phyloP scores from a whole-genome alignment of 2,888 invertebrate genomes.

The Scaptomyza reducta region DNA sequence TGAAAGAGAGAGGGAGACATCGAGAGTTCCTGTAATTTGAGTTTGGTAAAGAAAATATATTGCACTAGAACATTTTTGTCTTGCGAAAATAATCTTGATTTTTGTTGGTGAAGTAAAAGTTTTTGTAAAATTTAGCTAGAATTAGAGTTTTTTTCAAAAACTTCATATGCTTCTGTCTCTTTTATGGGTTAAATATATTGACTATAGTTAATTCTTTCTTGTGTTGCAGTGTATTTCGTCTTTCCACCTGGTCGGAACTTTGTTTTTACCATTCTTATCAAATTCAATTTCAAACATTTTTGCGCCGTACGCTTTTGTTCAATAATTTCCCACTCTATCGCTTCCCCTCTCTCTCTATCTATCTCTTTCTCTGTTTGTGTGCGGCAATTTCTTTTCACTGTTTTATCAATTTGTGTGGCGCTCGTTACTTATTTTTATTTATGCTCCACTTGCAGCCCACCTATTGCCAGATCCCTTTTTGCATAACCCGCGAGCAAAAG shows the following conservation, averaged over 20 bases:
- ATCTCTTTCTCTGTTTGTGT: slow-evolving; percentile 30
- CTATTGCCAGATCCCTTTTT: slow-evolving; percentile 38
- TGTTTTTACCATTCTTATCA: slow-evolving; percentile 60
- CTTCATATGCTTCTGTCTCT: no score
- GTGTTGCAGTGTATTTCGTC: slow-evolving; percentile 31
- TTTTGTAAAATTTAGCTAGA: no score
- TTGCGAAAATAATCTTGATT: no score
- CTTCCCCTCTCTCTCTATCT: slow-evolving; percentile 4
- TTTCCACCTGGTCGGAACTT: slow-evolving; percentile 9
- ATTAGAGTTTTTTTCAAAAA: no score
- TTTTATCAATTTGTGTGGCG: slow-evolving; percentile 76
- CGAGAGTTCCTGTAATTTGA: no score
- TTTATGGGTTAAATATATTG: no score
- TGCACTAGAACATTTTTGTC: no score
- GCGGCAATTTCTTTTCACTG: slow-evolving; percentile 73
- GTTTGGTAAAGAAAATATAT: no score
- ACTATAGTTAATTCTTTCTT: no score
- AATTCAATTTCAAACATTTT: slow-evolving; percentile 68
- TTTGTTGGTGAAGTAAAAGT: no score
- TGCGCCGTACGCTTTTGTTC: slow-evolving; percentile 71
- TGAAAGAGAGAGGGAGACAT: no score
- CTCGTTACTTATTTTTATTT: slow-evolving; percentile 77
- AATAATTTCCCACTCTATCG: slow-evolving; percentile 64
- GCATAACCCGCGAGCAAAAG: slow-evolving; percentile 77
- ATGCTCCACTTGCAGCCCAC: slow-evolving; percentile 42